phyloP scores from a whole-genome alignment of 2,888 invertebrate genomes.

The Cerastoderma edule region DNA sequence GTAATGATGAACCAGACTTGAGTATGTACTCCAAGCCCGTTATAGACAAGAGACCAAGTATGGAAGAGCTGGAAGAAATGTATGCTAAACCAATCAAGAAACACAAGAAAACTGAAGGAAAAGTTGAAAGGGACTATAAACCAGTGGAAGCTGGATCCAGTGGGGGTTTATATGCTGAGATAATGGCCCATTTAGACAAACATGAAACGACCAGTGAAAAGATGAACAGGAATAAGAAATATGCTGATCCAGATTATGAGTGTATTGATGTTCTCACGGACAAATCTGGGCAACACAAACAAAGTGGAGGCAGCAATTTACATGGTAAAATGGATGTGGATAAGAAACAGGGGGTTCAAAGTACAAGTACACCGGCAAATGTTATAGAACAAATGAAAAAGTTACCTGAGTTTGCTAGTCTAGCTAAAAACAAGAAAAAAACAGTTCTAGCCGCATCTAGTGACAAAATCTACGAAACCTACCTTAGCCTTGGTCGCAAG shows the following conservation, averaged over 20 bases:
- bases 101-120: conserved; percentile 31
- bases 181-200: conserved; percentile 50
- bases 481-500: conserved; percentile 47
- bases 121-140: not conserved
- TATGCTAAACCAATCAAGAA: conserved; percentile 59
- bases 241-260: conserved; percentile 51
- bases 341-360: conserved; percentile 9
- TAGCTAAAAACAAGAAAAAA: conserved; percentile 39
- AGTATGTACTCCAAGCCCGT: conserved; percentile 54
- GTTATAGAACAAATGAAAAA: conserved; percentile 12
- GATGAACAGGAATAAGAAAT: not conserved
- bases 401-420: conserved; percentile 20
- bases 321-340: not conserved
- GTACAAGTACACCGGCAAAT: conserved; percentile 10
- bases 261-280: conserved; percentile 50
- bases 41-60: conserved; percentile 45
- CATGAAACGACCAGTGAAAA: not conserved
- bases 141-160: not conserved
- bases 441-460: conserved; percentile 56
- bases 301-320: not conserved
- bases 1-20: conserved; percentile 51
- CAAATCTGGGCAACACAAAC: not conserved
- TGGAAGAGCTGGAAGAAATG: conserved; percentile 53
- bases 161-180: conserved; percentile 40
- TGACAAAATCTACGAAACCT: conserved; percentile 62